Base-by-base conservation (phyloP, 1,140 invertebrate species). In the Bombus fervidus region DNA sequence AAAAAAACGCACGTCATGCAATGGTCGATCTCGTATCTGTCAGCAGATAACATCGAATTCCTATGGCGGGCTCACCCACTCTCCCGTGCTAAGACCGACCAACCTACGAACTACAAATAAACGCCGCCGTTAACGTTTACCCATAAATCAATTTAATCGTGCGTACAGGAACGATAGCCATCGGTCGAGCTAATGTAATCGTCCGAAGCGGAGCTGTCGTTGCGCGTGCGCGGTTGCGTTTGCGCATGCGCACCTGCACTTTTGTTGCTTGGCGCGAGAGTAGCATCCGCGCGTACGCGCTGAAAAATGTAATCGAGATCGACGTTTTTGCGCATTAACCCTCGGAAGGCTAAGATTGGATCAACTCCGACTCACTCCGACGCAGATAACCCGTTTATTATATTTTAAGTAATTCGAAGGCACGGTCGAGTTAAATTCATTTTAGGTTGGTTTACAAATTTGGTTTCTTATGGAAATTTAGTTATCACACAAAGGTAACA, bases 61-160 rank as follows among this genome's bases (percentile, higher is more conserved):
- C 90, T 72, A 53, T 72, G 39, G 84, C 86, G 89, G 83, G 86
- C 90, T 91, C 89, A 91, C 90, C 90, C 90, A 91, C 90, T 91
- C 87, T 76, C 85, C 37, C n/a, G 57, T 22, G 28, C 43, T 37
- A n/a, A 34, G 47, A 15, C 62, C 43, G 71, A 59, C 34, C 69
- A 68, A 74, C 78, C 73, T 76, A 87, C 76, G 69, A 75, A 85
- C 68, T 81, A 81, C 64, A 86, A 81, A 87, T 87, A 73, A 81
- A 87, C 85, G 68, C 77, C 82, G 90, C 85, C 89, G 85, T 86
- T 87, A 91, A 90, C 89, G 62, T 79, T 90, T 90, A 81, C 25
- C 62, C 84, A 90, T 91, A 91, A 91, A 91, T 91, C 90, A 91
- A 90, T 89, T 90, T 91, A 91, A 91, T 90, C 89, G 89, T 86